Evolutionary conservation across 92 coral and sea anemone genomes (phyloP).

Genomic region (Zoanthus solanderi): DNA sequence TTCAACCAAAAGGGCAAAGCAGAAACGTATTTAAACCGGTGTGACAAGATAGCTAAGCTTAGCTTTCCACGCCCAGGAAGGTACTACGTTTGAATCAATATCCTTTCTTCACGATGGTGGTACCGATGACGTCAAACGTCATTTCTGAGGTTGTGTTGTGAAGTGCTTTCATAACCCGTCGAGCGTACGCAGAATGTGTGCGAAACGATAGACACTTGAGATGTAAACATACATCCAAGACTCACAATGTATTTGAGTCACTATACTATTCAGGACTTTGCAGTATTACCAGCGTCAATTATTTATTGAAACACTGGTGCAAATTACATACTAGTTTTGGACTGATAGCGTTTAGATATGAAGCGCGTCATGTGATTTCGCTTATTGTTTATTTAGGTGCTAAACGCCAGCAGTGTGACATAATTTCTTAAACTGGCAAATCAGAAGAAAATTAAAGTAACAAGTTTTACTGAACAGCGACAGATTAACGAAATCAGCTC

Average conservation of each 20-base stretch:
- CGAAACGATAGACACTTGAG: not conserved
- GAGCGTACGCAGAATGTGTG: not conserved
- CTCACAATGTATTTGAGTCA: not conserved
- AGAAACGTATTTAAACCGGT: not conserved
- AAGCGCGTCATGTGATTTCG: not conserved
- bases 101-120: constrained; percentile 18
- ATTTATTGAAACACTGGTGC: not conserved
- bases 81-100: not conserved
- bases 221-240: constrained; percentile 4
- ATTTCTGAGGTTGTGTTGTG: constrained; percentile 9
- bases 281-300: not conserved
- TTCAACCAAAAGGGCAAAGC: not conserved
- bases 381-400: not conserved
- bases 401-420: not conserved
- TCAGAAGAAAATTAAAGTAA: not conserved
- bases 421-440: not conserved
- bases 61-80: constrained; percentile 25
- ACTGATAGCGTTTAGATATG: not conserved
- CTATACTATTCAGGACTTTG: not conserved
- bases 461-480: not conserved
- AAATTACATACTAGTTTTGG: not conserved
- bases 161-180: constrained; percentile 12
- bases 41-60: not conserved
- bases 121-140: constrained; percentile 18
- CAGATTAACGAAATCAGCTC: not conserved